A percentile compares a stretch with the other conserved stretches of the same genome.
Evolutionary conservation across 2,797 vertebrate genomes (phyloP).

Genomic region (Liasis olivaceus): DNA sequence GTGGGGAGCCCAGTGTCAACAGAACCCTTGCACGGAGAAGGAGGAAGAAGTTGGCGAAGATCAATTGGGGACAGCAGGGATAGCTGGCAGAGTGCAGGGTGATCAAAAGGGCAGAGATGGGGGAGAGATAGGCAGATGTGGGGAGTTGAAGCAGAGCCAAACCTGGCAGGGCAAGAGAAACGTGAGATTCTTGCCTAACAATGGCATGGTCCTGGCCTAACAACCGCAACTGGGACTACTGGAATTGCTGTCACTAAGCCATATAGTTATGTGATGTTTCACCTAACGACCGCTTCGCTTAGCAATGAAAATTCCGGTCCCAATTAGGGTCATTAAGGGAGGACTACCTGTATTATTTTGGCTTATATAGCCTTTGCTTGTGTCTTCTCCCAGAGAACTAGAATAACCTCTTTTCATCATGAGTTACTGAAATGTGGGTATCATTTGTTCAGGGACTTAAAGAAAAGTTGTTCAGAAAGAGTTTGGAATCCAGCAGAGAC

Average conservation of each 20-base stretch:
- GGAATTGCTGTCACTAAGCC: background rate
- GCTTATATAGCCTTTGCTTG: background rate
- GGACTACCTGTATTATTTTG: background rate
- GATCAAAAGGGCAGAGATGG: background rate
- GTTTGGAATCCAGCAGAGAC: background rate
- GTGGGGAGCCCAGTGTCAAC: background rate
- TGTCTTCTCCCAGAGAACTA: background rate
- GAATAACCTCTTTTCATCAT: too few relatives aligned
- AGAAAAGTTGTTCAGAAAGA: background rate
- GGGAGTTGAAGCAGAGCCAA: background rate
- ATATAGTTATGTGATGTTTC: background rate
- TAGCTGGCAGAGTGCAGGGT: background rate
- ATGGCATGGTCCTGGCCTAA: background rate
- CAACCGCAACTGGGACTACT: background rate
- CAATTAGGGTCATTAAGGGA: background rate
- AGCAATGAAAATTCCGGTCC: background rate
- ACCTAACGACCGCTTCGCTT: background rate
- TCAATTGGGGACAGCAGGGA: background rate
- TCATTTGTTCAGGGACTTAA: background rate
- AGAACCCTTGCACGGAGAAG: background rate
- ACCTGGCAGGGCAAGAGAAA: background rate
- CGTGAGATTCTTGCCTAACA: background rate
- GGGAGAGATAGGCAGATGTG: background rate
- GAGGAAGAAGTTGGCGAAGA: background rate
- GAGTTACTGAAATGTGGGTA: background rate